These are phyloP conservation scores for Semotilus atromaculatus DNA, from an alignment of 2,797 vertebrate species.

Conservation along the genomic window DNA sequence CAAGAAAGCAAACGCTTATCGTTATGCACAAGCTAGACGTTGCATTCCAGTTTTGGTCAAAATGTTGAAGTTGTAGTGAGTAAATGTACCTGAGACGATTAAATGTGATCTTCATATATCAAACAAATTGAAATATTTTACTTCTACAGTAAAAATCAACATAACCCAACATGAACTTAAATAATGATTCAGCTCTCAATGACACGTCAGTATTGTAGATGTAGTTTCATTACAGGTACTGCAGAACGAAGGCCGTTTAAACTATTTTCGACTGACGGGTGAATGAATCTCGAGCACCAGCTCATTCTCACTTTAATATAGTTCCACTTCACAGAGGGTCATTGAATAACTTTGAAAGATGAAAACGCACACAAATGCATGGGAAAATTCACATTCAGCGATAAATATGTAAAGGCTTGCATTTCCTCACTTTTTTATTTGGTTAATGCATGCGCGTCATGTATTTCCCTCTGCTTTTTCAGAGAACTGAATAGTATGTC, in stretches of 20 bases:
- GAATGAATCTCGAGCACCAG: not conserved
- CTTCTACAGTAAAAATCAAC: not conserved
- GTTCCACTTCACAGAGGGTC: slow-evolving; percentile 21
- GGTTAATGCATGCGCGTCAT: not conserved
- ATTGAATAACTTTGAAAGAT: slow-evolving; percentile 23
- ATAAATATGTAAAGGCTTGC: slow-evolving; percentile 38
- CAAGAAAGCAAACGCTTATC: too few relatives aligned
- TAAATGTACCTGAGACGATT: not conserved
- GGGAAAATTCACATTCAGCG: slow-evolving; percentile 19
- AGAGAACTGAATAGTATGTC: slow-evolving; percentile 18
- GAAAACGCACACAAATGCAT: slow-evolving; percentile 6
- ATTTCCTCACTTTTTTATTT: not conserved
- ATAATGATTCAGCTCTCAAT: not conserved
- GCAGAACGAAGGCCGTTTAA: slow-evolving; percentile 10
- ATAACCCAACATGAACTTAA: not conserved
- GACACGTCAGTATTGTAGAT: not conserved
- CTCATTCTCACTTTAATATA: slow-evolving; percentile 27
- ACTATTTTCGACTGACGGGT: not conserved
- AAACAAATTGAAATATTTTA: not conserved
- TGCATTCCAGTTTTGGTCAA: not conserved
- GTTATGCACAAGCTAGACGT: not conserved
- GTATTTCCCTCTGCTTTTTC: slow-evolving; percentile 16
- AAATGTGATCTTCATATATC: not conserved
- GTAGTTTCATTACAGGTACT: not conserved
- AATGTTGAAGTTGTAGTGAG: not conserved